A percentile compares a stretch with the other conserved stretches of the same genome.
These are phyloP conservation scores for Orthosia cruda DNA, from an alignment of 2,888 invertebrate genomes.

Conservation along the genomic window DNA sequence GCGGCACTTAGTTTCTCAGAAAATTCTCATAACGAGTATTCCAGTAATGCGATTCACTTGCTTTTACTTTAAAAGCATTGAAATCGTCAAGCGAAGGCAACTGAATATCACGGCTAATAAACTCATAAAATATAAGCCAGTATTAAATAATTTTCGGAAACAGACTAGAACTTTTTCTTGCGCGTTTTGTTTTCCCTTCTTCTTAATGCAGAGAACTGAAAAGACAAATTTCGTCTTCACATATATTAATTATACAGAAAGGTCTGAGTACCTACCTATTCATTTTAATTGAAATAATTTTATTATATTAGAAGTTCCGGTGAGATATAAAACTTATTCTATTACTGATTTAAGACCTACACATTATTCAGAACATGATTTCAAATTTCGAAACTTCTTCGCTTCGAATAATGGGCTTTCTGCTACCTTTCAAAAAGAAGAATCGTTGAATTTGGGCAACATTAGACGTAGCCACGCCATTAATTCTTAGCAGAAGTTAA, in stretches of 20 bases:
- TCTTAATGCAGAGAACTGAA: constrained; percentile 7
- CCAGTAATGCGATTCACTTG: constrained; percentile 64
- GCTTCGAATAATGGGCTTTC: constrained; percentile 65
- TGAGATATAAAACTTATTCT: constrained; percentile 71
- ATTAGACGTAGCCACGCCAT: constrained; percentile 80
- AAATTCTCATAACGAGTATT: constrained; percentile 65
- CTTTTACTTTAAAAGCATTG: constrained; percentile 70
- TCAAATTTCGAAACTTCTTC: constrained; percentile 69
- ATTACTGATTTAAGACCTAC: constrained; percentile 66
- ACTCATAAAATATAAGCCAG: constrained; percentile 58
- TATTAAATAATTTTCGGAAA: constrained; percentile 49
- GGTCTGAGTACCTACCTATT: constrained; percentile 6
- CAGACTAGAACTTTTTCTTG: constrained; percentile 10
- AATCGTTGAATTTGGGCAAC: constrained; percentile 75
- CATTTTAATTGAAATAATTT: constrained; percentile 49
- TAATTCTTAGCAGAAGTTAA: constrained; percentile 83
- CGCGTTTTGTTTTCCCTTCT: constrained; percentile 28
- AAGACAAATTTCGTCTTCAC: constrained; percentile 26
- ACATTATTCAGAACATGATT: constrained; percentile 76
- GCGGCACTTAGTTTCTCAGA: constrained; percentile 66
- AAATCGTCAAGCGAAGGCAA: constrained; percentile 55
- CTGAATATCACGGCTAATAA: constrained; percentile 60
- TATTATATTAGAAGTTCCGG: constrained; percentile 36
- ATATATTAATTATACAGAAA: constrained; percentile 23
- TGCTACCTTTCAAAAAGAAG: constrained; percentile 71